Evolutionary conservation across 1,140 invertebrate genomes (phyloP).

Genomic region (Drosophila pandora): DNA sequence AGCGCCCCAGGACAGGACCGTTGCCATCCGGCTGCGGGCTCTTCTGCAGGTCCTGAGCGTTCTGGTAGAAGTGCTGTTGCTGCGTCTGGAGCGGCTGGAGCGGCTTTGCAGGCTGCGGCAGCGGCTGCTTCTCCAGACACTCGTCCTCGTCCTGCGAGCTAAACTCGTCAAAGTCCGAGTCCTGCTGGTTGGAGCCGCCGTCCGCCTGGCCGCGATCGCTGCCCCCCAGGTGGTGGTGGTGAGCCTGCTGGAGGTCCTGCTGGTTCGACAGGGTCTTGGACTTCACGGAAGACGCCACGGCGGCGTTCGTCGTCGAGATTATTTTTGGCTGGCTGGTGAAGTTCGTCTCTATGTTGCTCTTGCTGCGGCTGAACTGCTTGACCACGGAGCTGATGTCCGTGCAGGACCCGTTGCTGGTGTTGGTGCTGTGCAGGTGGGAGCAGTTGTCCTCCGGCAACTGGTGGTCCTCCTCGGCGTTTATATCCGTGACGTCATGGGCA

Average conservation of each 20-base stretch:
- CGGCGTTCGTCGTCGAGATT: constrained; percentile 65
- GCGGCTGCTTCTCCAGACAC: constrained; percentile 71
- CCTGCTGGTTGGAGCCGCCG: constrained; percentile 92
- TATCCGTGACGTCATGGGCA: constrained; percentile 75
- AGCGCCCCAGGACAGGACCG: constrained; percentile 83
- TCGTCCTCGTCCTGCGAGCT: constrained; percentile 87
- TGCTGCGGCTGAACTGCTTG: constrained; percentile 77
- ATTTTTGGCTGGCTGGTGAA: constrained; percentile 80
- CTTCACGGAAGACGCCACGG: constrained; percentile 31
- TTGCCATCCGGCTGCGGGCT: constrained; percentile 21
- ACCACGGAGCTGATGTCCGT: constrained; percentile 59
- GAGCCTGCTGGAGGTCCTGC: constrained; percentile 9
- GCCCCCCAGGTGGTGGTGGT: constrained; percentile 12
- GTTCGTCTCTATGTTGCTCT: constrained; percentile 77
- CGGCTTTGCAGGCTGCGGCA: constrained; percentile 9
- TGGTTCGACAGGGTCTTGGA: constrained; percentile 55
- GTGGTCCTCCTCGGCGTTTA: constrained; percentile 52
- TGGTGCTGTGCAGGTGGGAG: constrained; percentile 49
- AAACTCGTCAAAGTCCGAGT: constrained; percentile 92
- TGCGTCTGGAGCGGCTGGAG: neutral
- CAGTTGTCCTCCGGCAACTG: constrained; percentile 37
- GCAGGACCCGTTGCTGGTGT: constrained; percentile 62
- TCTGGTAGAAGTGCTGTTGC: constrained; percentile 67
- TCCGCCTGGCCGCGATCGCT: constrained; percentile 91
- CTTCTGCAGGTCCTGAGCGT: constrained; percentile 66